Conservation (phyloP, 53 echinoderm and acorn worm species). For the Echinometra lucunter region DNA sequence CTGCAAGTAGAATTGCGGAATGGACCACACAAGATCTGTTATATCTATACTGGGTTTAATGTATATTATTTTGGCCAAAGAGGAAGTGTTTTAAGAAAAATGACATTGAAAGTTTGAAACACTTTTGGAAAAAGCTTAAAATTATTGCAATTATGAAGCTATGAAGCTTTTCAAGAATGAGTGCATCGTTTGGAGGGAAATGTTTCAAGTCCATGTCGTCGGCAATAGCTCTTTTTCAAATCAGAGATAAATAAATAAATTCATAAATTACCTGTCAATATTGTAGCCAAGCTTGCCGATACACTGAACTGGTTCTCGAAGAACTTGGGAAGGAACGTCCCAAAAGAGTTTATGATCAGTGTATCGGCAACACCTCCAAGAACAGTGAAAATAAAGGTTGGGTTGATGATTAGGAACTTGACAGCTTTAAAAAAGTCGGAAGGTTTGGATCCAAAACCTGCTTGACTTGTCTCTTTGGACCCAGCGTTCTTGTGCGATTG, state of each 20-base stretch:
- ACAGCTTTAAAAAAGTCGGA: constrained; percentile 72
- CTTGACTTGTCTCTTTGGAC: constrained; percentile 30
- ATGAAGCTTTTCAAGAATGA: no score
- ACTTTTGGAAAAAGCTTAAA: no score
- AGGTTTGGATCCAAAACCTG: constrained; percentile 70
- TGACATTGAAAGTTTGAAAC: no score
- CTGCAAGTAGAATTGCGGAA: no score
- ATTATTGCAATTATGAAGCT: no score
- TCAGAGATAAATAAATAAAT: no score
- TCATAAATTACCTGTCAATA: constrained; percentile 84
- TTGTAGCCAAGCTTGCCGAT: constrained; percentile 79
- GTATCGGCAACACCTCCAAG: constrained; percentile 62
- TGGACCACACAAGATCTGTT: no score
- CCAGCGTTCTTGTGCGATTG: constrained; percentile 72
- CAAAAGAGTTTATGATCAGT: constrained; percentile 74
- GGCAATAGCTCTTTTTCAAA: no score
- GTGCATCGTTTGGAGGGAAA: no score
- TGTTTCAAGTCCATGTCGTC: neutral
- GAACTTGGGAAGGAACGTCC: constrained; percentile 83
- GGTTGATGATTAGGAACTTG: constrained; percentile 67
- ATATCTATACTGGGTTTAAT: no score
- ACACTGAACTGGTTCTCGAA: constrained; percentile 79
- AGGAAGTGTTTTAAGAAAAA: no score
- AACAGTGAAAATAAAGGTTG: constrained; percentile 65
- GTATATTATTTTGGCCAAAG: no score